These are phyloP conservation scores for Celastrina argiolus DNA, from an alignment of 2,888 invertebrate genomes.

Conservation along the genomic window DNA sequence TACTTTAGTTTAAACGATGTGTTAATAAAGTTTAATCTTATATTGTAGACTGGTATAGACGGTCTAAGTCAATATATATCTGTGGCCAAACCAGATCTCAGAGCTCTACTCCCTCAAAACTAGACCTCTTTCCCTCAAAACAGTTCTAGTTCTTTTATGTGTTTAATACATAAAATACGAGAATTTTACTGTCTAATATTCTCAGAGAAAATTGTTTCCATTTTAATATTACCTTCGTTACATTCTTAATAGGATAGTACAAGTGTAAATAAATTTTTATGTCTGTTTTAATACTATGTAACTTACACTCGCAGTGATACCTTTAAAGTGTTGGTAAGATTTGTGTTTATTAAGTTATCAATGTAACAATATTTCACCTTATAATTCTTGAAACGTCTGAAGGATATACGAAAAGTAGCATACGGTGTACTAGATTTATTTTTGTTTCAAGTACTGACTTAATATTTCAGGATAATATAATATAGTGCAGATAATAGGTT, in stretches of 20 bases:
- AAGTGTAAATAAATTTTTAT: constrained; percentile 14
- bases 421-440: not conserved
- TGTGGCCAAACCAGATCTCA: not conserved
- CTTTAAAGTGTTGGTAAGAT: not conserved
- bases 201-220: constrained; percentile 13
- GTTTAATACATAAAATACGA: not conserved
- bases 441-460: too few relatives aligned
- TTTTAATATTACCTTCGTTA: not conserved
- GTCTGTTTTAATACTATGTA: constrained; percentile 2
- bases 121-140: not conserved
- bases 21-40: not conserved
- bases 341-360: not conserved
- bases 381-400: not conserved
- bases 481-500: too few relatives aligned
- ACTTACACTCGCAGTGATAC: not conserved
- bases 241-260: not conserved
- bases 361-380: constrained; percentile 17
- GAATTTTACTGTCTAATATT: constrained; percentile 5
- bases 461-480: too few relatives aligned
- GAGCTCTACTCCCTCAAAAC: too few relatives aligned
- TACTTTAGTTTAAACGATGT: too few relatives aligned
- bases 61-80: not conserved
- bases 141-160: constrained; percentile 1
- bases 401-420: not conserved
- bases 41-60: not conserved